Conservation (phyloP, 1,140 invertebrate genomes). For the Euura lappo region DNA sequence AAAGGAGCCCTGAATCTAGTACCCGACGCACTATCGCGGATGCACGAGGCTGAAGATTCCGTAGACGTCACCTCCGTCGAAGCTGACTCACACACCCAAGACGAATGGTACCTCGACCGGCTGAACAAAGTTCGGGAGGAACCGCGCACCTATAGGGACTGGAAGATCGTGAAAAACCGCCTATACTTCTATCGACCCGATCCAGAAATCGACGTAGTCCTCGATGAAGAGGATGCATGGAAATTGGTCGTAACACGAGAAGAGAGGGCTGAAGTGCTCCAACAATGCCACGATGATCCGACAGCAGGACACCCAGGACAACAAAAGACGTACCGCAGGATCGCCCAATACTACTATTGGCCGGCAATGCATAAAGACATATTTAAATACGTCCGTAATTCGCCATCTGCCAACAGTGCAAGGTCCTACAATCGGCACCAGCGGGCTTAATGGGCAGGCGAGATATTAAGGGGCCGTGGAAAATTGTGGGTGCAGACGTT, state of each 20-base stretch:
- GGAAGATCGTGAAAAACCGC: neutral
- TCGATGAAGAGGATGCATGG: neutral
- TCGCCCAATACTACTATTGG: slow-evolving; percentile 38
- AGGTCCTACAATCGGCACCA: neutral
- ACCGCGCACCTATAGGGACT: neutral
- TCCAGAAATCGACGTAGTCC: neutral
- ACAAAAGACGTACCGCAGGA: slow-evolving; percentile 30
- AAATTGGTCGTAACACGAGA: slow-evolving; percentile 26
- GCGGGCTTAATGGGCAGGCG: neutral
- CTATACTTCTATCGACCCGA: neutral
- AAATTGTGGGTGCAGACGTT: neutral
- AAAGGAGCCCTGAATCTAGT: slow-evolving; percentile 41
- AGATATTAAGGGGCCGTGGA: neutral
- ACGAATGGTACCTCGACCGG: neutral
- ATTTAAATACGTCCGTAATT: slow-evolving; percentile 22
- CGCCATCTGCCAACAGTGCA: slow-evolving; percentile 26
- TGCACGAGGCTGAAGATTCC: neutral
- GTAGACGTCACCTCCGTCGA: neutral
- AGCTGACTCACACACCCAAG: neutral
- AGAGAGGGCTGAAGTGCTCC: slow-evolving; percentile 21
- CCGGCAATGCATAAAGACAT: slow-evolving; percentile 22
- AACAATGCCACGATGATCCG: slow-evolving; percentile 34
- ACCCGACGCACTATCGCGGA: slow-evolving; percentile 37
- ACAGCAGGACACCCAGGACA: slow-evolving; percentile 40
- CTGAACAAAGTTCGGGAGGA: neutral